Percentiles rank a stretch among this genome's conserved stretches.
These are phyloP conservation scores for Subacronicta megacephala DNA, from an alignment of 2,888 invertebrate species.

Conservation along the genomic window DNA sequence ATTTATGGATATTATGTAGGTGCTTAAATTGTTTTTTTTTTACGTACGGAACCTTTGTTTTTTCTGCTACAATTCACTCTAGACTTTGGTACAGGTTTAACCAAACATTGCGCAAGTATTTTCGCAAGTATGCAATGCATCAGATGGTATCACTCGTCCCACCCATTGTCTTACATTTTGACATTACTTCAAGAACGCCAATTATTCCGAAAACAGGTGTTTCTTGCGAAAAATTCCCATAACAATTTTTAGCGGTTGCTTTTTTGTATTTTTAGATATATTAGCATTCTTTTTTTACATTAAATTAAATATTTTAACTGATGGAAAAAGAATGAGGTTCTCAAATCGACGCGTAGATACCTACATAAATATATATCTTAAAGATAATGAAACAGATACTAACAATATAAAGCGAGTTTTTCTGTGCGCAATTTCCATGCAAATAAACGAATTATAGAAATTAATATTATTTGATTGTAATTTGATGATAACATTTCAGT, in stretches of 20 bases:
- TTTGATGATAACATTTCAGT: no score
- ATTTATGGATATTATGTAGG: no score
- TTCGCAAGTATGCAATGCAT: conserved; percentile 49
- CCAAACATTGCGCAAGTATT: conserved; percentile 38
- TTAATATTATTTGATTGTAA: no score
- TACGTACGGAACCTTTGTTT: conserved; percentile 4
- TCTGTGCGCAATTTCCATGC: conserved; percentile 11
- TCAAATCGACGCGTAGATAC: no score
- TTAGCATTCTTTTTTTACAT: no score
- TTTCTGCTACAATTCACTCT: background rate
- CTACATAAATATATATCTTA: no score
- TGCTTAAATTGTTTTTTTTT: background rate
- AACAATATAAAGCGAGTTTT: conserved; percentile 3
- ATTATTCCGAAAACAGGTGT: conserved; percentile 39
- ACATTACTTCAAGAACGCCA: conserved; percentile 35
- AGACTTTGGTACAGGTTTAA: conserved; percentile 30
- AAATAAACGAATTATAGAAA: no score
- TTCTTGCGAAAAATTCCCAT: conserved; percentile 2
- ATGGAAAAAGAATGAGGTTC: no score
- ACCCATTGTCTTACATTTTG: conserved; percentile 64
- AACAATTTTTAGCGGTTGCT: background rate
- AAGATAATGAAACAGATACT: background rate
- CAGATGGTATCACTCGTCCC: conserved; percentile 42
- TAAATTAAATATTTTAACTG: no score
- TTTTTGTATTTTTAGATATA: background rate